Evolutionary conservation across 2,888 invertebrate species (phyloP).

Genomic region (Agriotes lineatus): DNA sequence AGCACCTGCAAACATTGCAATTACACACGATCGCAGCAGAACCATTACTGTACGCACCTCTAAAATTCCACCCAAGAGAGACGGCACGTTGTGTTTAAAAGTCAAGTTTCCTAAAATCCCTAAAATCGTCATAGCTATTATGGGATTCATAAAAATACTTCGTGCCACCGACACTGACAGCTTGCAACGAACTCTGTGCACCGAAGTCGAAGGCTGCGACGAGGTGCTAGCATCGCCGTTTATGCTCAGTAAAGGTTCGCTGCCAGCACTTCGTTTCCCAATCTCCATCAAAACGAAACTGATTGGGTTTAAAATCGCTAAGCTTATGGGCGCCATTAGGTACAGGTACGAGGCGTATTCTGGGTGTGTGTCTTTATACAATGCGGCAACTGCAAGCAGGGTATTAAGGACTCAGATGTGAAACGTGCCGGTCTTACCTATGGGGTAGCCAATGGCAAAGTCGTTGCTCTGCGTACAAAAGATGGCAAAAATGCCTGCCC

Average conservation of each 20-base stretch:
- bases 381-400: constrained; percentile 77
- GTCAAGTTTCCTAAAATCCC: constrained; percentile 88
- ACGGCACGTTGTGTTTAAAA: constrained; percentile 83
- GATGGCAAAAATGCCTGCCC: constrained; percentile 92
- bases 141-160: constrained; percentile 88
- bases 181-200: constrained; percentile 58
- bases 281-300: constrained; percentile 93
- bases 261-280: constrained; percentile 66
- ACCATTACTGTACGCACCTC: constrained; percentile 72
- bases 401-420: background rate
- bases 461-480: constrained; percentile 98
- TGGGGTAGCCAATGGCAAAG: constrained; percentile 96
- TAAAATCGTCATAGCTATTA: constrained; percentile 92
- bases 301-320: constrained; percentile 92
- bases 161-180: constrained; percentile 67
- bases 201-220: constrained; percentile 46
- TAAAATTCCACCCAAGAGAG: constrained; percentile 80
- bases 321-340: constrained; percentile 93
- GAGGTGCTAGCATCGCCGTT: constrained; percentile 52
- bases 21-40: background rate
- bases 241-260: constrained; percentile 51
- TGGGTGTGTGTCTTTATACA: constrained; percentile 88
- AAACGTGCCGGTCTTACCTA: constrained; percentile 73
- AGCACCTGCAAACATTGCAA: constrained; percentile 70
- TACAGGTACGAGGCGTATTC: constrained; percentile 93